Base-by-base conservation (phyloP, 2,888 invertebrate genomes). In the Phrixothrix hirtus region DNA sequence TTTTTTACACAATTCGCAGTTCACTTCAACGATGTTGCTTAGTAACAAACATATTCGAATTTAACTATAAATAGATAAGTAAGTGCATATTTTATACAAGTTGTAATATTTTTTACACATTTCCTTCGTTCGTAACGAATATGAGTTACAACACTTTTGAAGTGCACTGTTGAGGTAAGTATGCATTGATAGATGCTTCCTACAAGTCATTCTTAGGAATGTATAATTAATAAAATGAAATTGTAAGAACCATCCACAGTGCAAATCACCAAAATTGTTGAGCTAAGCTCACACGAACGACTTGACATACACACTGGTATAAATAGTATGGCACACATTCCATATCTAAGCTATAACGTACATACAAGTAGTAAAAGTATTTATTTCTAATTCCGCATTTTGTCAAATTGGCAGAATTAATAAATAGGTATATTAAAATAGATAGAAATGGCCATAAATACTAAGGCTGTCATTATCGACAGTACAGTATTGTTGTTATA, bases 331-430 rank as follows among this genome's bases (percentile, higher is more conserved):
- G 59, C 62, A 59, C 55, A 57, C 59, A 53, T 50, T 36, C 58
- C 46, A 34, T 49, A 27, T 59, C 65, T 67, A 69, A 67, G 68
- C 68, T 69, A 69, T 60, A n/a, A n/a, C n/a, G n/a, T n/a, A 60
- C 65, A 61, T 63, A 62, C 54, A 61, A 63, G 45, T 44, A 51
- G 65, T 59, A 60, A 58, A 61, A 60, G n/a, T n/a, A n/a, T n/a
- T n/a, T 58, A 60, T 63, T 63, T 64, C 62, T 64, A 67, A 64
- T 71, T 72, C 72, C 72, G 72, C 71, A 68, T 73, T 68, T 69
- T 68, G 63, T 70, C 67, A 64, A 70, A 68, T 73, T 73, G 73
- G 73, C 73, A 73, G 72, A 72, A 66, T 70, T 70, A 67, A 66
- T 63, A 65, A 61, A 57, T 61, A 50, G 56, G 35, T 61, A 56